Conservation (phyloP, 2,888 invertebrate species). For the Schrankia costaestrigalis region DNA sequence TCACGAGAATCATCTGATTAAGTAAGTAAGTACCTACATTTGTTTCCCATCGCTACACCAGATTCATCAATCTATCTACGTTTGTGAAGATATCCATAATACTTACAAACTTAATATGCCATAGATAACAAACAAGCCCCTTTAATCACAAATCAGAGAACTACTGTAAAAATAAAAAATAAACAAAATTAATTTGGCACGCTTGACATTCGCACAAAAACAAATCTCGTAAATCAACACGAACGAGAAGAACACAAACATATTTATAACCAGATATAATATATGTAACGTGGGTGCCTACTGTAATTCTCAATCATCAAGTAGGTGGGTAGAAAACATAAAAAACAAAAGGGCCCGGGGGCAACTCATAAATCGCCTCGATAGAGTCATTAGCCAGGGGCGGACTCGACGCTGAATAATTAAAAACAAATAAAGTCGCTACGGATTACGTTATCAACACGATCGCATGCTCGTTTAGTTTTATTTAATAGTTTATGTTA, state of each 20-base stretch:
- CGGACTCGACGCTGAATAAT: conserved; percentile 73
- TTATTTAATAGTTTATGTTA: conserved; percentile 59
- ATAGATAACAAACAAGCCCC: too few relatives aligned
- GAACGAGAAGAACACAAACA: conserved; percentile 7
- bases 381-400: conserved; percentile 78
- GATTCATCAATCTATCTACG: too few relatives aligned
- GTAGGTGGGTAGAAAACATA: conserved; percentile 51
- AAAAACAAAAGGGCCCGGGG: conserved; percentile 61
- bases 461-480: conserved; percentile 66
- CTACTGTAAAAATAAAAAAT: too few relatives aligned
- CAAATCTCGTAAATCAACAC: conserved; percentile 10
- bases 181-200: too few relatives aligned
- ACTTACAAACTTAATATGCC: too few relatives aligned
- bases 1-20: too few relatives aligned
- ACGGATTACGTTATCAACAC: conserved; percentile 72
- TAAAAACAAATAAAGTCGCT: conserved; percentile 78
- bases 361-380: conserved; percentile 67
- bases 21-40: too few relatives aligned
- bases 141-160: too few relatives aligned
- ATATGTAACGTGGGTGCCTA: conserved; percentile 15
- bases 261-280: too few relatives aligned
- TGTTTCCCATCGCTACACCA: too few relatives aligned
- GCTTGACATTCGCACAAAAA: too few relatives aligned
- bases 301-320: conserved; percentile 53
- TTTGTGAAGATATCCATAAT: too few relatives aligned